A percentile compares a stretch with the other conserved stretches of the same genome.
These are phyloP conservation scores for Elephantulus edwardii DNA, from an alignment of 2,113 vertebrate species.

Conservation along the genomic window DNA sequence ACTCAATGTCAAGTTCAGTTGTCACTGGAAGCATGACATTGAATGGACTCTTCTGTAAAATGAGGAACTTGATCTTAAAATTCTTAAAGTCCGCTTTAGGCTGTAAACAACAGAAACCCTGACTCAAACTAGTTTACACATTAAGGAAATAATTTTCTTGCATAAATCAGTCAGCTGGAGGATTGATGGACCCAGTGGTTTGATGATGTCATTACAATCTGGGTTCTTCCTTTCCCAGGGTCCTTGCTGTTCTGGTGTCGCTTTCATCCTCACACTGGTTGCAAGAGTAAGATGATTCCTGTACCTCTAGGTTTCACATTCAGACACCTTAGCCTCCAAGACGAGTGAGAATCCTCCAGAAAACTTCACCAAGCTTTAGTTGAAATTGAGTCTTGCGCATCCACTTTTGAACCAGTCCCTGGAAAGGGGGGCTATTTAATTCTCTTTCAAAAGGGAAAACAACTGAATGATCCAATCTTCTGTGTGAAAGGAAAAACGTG, in stretches of 20 bases:
- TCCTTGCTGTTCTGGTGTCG: background rate
- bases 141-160: background rate
- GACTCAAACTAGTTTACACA: background rate
- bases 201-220: background rate
- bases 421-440: background rate
- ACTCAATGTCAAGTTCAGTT: background rate
- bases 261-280: background rate
- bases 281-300: background rate
- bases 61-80: constrained; percentile 17
- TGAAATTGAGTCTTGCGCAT: background rate
- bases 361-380: background rate
- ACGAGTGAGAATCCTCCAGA: background rate
- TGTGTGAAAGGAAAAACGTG: background rate
- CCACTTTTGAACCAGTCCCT: background rate
- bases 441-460: background rate
- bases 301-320: background rate
- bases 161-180: background rate
- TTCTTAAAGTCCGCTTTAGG: constrained; percentile 9
- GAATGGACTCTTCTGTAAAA: constrained; percentile 15
- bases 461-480: background rate
- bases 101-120: background rate
- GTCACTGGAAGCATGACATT: background rate
- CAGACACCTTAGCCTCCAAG: background rate
- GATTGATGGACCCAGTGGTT: background rate
- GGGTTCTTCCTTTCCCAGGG: background rate